Evolutionary conservation across 2,888 invertebrate species (phyloP).

Genomic region (Plagiodera versicolora): DNA sequence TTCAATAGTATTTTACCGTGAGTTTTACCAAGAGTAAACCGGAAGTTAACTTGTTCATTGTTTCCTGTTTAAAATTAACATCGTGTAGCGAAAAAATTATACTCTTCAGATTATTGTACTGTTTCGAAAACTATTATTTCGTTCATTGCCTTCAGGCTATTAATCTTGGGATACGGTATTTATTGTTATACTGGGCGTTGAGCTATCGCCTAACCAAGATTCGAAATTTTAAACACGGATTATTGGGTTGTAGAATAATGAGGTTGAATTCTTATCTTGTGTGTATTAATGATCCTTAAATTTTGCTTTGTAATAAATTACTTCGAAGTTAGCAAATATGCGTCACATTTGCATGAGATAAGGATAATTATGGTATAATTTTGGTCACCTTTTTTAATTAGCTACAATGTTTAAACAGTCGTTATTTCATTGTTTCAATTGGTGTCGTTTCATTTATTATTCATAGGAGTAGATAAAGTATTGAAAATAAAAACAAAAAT

Average conservation of each 20-base stretch:
- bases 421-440: not conserved
- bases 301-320: not conserved
- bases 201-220: no score
- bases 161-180: not conserved
- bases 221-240: no score
- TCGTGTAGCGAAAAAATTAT: not conserved
- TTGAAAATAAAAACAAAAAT: no score
- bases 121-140: not conserved
- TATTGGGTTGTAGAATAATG: not conserved
- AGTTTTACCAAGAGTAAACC: no score
- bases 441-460: no score
- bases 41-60: no score
- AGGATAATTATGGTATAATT: no score
- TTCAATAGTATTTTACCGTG: no score
- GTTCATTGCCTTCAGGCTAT: not conserved
- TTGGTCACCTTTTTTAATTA: not conserved
- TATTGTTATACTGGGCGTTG: no score
- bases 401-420: constrained; percentile 7
- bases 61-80: not conserved
- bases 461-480: no score
- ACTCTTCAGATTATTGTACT: not conserved
- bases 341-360: not conserved
- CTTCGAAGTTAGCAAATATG: not conserved
- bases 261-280: not conserved
- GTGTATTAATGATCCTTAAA: not conserved